A percentile compares a stretch with the other conserved stretches of the same genome.
Evolutionary conservation across 2,113 vertebrate species (phyloP).

Genomic region (Piprites chloris): DNA sequence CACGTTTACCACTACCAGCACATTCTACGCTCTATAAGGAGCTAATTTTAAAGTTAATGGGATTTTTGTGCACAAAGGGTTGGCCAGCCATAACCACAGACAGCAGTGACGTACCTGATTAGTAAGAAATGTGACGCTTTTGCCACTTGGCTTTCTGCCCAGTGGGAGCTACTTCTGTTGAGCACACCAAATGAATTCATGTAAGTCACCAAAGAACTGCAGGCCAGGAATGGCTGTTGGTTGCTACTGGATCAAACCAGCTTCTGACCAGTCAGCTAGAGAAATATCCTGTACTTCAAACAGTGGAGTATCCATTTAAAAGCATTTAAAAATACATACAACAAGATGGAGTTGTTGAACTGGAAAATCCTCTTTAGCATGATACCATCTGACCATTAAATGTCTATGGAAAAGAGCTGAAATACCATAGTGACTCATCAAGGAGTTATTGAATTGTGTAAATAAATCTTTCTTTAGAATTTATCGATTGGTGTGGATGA

Average conservation of each 20-base stretch:
- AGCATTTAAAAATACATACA: neutral
- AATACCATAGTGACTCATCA: conserved; percentile 9
- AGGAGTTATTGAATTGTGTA: neutral
- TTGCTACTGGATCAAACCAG: neutral
- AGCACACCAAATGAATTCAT: neutral
- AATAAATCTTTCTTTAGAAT: conserved; percentile 26
- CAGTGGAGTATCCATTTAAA: neutral
- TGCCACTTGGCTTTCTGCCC: neutral
- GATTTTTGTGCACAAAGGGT: neutral
- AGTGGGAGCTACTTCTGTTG: neutral
- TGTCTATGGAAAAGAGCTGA: neutral
- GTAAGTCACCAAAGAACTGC: neutral
- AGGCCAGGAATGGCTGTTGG: neutral
- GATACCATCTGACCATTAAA: conserved; percentile 8
- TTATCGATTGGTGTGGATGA: conserved; percentile 25
- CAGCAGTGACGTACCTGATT: neutral
- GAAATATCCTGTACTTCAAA: neutral
- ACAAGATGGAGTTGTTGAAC: neutral
- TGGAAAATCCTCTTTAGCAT: conserved; percentile 24
- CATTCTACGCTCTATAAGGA: neutral
- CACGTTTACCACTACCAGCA: neutral
- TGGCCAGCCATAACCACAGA: neutral
- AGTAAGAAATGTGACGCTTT: neutral
- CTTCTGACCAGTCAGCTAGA: neutral
- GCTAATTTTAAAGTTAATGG: neutral